phyloP scores from a whole-genome alignment of 2,113 vertebrate genomes.

The Pogona vitticeps region DNA sequence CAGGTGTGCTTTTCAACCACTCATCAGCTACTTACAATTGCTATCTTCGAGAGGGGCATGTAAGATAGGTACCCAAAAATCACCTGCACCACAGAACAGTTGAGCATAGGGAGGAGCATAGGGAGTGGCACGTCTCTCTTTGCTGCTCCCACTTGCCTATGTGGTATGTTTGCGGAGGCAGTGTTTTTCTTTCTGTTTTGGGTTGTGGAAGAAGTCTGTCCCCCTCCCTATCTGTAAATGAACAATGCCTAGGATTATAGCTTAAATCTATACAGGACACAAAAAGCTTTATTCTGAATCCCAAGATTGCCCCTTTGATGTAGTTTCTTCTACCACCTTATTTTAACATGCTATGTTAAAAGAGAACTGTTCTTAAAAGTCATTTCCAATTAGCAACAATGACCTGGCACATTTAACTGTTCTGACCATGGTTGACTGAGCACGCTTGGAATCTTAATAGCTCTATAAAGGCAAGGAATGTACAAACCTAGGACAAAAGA shows the following conservation, averaged over 20 bases:
- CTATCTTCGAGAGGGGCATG: no score
- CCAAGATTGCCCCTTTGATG: background rate
- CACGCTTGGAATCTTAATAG: background rate
- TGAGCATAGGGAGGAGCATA: no score
- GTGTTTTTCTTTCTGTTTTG: no score
- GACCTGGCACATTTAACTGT: background rate
- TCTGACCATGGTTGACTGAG: background rate
- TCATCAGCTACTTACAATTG: no score
- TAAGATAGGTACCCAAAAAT: no score
- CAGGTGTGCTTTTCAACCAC: no score
- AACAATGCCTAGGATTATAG: background rate
- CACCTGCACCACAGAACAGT: no score
- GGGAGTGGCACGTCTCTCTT: no score
- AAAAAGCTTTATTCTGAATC: background rate
- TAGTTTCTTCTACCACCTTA: no score
- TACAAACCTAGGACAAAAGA: background rate
- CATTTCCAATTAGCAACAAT: background rate
- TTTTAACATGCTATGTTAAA: constrained; percentile 8
- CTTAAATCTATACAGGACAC: background rate
- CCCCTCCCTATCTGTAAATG: background rate
- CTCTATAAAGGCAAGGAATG: background rate
- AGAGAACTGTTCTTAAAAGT: background rate
- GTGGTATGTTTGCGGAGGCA: no score
- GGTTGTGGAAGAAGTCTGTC: background rate
- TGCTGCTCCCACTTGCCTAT: no score